Base-by-base conservation (phyloP, 2,113 vertebrate genomes). In the Nothoprocta pentlandii region DNA sequence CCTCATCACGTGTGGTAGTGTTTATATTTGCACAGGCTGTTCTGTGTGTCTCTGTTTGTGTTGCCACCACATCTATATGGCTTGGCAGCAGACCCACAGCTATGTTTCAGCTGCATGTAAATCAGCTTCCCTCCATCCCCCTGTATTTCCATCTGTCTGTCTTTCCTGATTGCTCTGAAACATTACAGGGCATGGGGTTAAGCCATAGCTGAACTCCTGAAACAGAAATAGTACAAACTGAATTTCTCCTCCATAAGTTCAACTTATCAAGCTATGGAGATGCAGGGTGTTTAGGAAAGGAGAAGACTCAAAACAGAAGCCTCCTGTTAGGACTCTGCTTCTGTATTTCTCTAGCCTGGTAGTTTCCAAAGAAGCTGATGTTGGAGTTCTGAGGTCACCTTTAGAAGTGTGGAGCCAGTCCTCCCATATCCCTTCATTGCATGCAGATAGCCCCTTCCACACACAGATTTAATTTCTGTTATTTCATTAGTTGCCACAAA, bases 1-100 rank as follows among this genome's bases (percentile, higher is more conserved):
- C 87, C 90, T 94, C 62, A 34, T 97, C 97, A 97, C 91, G 64
- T 97, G 96, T 96, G 93, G 93, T 89, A 90, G 39, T 98, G 97
- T 97, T 98, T 98, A 97, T 98, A 95, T 98, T 98, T 97, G 97
- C 94, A 97, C 96, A 97, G 97, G 93, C 95, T 69, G 94, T 97
- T 97, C 69, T 74, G 94, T 44, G 89, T 96, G 96, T 97, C 94
- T 98, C 92, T 98, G 96, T 98, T 98, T 98, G 97, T 88, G 85
- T 92, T 97, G 97, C 97, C 97, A 97, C 93, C 96, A 91, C 94
- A 97, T 97, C 96, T 97, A 97, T 92, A 87, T 88, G 91, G 94
- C 91, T 97, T 97, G 97, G 97, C 97, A 94, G 93, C 78, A 96
- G 93, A 90, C 83, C 95, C 91, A 85, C 17, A 54, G 87, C 94